Evolutionary conservation across 2,113 vertebrate genomes (phyloP), one percentile per base, ranked within the genome.

Genomic region (Pogonocichla stellata): DNA sequence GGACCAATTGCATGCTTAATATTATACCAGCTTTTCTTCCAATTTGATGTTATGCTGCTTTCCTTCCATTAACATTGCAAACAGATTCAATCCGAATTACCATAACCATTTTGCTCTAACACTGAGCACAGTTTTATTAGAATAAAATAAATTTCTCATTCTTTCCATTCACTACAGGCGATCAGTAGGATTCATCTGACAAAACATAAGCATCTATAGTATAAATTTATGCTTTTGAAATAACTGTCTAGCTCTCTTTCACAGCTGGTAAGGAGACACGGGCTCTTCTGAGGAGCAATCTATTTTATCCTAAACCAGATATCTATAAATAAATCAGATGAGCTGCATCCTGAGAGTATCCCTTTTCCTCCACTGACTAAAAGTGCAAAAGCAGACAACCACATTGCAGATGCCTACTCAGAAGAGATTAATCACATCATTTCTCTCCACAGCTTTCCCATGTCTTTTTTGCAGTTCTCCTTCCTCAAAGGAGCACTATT

Each of bases 41-140:
- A 1, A 53, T 47, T 78, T 90, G 81, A 17, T 36, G 31, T 74
- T 66, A 29, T 0, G 1, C 11, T 1, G 1, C 10, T 65, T 80
- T 9, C 65, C 62, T 82, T 86, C 51, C 31, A 36, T 70, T 83
- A 88, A 57, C 22, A n/a, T 12, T 45, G 24, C 34, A 78, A 86
- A 92, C 84, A 80, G 19, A 33, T 25, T 51, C 8, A 82, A 20
- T 58, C 42, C 40, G 10, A 82, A 90, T 80, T 82, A n/a, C 8
- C 47, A 48, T 65, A 69, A 62, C 28, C 17, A 57, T 36, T 81
- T 75, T 43, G 18, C 17, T 80, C 20, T 69, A 77, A 72, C 23
- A 36, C 6, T n/a, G 42, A 83, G 62, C 33, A 80, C 4, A 65
- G 8, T 8, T 80, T 86, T 67, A 56, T 62, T 48, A 92, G 16